A percentile compares a stretch with the other conserved stretches of the same genome.
phyloP scores from a whole-genome alignment of 1,140 invertebrate species.

The Euwallacea fornicatus region DNA sequence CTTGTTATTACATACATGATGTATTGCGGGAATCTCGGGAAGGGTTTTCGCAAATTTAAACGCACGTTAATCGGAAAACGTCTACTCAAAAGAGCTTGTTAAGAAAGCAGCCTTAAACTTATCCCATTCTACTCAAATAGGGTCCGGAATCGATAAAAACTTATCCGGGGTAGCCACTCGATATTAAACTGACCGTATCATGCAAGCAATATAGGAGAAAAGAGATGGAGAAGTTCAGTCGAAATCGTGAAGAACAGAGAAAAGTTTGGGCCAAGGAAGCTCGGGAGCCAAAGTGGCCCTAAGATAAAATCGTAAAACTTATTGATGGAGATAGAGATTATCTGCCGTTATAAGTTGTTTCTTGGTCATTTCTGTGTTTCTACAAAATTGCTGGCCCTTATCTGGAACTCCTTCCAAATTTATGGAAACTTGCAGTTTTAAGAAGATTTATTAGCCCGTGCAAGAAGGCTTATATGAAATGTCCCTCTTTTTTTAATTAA shows the following conservation, averaged over 20 bases:
- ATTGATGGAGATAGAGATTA: conserved; percentile 51
- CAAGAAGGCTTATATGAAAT: neutral
- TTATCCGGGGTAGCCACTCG: conserved; percentile 42
- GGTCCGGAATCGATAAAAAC: conserved; percentile 42
- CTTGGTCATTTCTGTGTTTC: conserved; percentile 51
- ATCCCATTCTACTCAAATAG: conserved; percentile 16
- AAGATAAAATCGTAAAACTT: conserved; percentile 51
- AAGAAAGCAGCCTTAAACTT: neutral
- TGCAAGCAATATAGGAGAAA: conserved; percentile 29
- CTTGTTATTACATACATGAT: conserved; percentile 2
- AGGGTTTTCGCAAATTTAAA: no score
- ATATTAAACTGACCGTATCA: conserved; percentile 51
- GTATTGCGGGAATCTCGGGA: neutral
- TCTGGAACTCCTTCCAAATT: conserved; percentile 40
- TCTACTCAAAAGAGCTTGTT: no score
- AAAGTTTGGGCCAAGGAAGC: conserved; percentile 16
- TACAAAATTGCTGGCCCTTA: conserved; percentile 48
- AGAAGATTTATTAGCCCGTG: conserved; percentile 24
- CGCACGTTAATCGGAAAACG: no score
- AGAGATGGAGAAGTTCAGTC: neutral
- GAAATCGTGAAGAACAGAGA: conserved; percentile 1
- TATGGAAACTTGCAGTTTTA: conserved; percentile 31
- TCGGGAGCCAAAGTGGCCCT: conserved; percentile 44
- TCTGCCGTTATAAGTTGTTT: conserved; percentile 51
- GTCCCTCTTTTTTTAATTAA: neutral